Percentiles rank a stretch among this genome's conserved stretches.
These are phyloP conservation scores for Carcina quercana DNA, from an alignment of 2,888 invertebrate genomes.

Conservation along the genomic window DNA sequence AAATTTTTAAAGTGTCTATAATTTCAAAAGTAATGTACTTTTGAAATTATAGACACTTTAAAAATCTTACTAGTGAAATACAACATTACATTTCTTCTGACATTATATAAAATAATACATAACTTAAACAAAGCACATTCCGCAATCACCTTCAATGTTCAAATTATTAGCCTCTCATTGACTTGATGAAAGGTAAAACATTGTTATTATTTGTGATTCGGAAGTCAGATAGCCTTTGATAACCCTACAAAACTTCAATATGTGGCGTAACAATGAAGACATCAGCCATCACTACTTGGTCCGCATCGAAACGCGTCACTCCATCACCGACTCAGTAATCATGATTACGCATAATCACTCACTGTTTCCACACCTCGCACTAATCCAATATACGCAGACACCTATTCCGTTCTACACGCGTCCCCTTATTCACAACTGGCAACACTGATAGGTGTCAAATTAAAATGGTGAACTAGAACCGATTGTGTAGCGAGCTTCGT, in stretches of 20 bases:
- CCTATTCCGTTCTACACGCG: slow-evolving; percentile 5
- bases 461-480: slow-evolving; percentile 5
- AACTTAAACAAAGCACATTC: too few relatives aligned
- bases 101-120: too few relatives aligned
- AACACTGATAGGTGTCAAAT: slow-evolving; percentile 2
- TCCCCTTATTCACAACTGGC: not conserved
- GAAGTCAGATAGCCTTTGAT: too few relatives aligned
- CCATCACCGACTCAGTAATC: slow-evolving; percentile 22
- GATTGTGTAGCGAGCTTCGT: slow-evolving; percentile 2
- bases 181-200: too few relatives aligned
- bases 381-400: slow-evolving; percentile 25
- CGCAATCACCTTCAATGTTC: too few relatives aligned
- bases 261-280: slow-evolving; percentile 27
- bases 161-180: too few relatives aligned
- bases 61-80: too few relatives aligned
- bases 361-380: slow-evolving; percentile 37
- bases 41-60: too few relatives aligned
- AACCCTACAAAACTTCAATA: slow-evolving; percentile 1
- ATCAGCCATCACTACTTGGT: slow-evolving; percentile 19
- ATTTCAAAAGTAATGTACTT: too few relatives aligned
- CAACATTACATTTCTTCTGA: too few relatives aligned
- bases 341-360: slow-evolving; percentile 42
- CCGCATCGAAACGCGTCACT: slow-evolving; percentile 23
- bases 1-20: too few relatives aligned
- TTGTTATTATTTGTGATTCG: too few relatives aligned